These are phyloP conservation scores for Oxytorus armatus DNA, from an alignment of 2,888 invertebrate species.

Conservation along the genomic window DNA sequence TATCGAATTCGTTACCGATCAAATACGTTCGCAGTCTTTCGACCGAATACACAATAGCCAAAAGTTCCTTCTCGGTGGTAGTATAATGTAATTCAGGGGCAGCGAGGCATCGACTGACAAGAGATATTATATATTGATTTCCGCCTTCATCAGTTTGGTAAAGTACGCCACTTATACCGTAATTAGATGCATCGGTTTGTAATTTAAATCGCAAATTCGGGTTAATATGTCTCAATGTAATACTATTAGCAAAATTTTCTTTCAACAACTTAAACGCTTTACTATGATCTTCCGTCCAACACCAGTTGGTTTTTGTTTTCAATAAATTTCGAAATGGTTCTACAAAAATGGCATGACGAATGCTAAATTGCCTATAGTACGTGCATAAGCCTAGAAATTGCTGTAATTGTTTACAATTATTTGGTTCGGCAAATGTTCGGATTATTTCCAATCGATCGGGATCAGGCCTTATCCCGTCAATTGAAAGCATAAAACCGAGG, in stretches of 20 bases:
- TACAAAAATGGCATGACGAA: constrained; percentile 29
- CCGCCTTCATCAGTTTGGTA: background rate
- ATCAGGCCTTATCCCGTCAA: constrained; percentile 41
- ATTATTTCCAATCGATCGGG: constrained; percentile 67
- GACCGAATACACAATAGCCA: constrained; percentile 30
- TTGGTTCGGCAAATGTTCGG: constrained; percentile 69
- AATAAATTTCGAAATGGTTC: constrained; percentile 52
- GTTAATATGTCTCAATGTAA: constrained; percentile 47
- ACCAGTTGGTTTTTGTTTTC: too few relatives aligned
- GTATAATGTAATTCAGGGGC: constrained; percentile 25
- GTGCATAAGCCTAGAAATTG: constrained; percentile 63
- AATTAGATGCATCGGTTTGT: constrained; percentile 47
- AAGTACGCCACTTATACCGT: constrained; percentile 11
- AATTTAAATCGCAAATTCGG: constrained; percentile 43
- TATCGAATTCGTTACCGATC: background rate
- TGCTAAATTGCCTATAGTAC: constrained; percentile 39
- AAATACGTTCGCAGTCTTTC: constrained; percentile 2
- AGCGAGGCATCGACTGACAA: constrained; percentile 65
- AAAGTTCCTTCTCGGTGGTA: constrained; percentile 34
- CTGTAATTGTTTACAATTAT: constrained; percentile 69
- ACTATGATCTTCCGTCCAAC: background rate
- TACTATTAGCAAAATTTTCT: constrained; percentile 47
- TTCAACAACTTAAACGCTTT: constrained; percentile 11
- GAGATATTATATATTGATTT: constrained; percentile 30
- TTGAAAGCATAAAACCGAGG: constrained; percentile 50